These are phyloP conservation scores for Xiphophorus couchianus DNA, from an alignment of 2,113 vertebrate species.

Conservation along the genomic window DNA sequence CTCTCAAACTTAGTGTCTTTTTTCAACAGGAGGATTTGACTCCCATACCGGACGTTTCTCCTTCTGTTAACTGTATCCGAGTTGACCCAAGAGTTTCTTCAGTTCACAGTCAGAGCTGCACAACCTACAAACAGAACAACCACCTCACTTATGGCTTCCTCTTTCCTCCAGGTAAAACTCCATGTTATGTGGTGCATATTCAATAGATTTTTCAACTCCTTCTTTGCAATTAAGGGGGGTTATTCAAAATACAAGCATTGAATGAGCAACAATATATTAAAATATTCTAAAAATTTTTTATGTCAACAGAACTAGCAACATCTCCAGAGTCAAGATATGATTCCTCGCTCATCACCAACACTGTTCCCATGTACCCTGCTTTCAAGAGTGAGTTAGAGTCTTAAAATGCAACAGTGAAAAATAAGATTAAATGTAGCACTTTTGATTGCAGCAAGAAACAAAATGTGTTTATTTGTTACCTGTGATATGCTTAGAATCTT, in stretches of 20 bases:
- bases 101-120: slow-evolving; percentile 87
- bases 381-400: slow-evolving; percentile 92
- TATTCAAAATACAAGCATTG: background rate
- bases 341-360: slow-evolving; percentile 92
- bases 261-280: background rate
- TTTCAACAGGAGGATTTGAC: slow-evolving; percentile 83
- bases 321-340: slow-evolving; percentile 89
- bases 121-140: slow-evolving; percentile 80
- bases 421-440: background rate
- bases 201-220: background rate
- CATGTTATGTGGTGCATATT: background rate
- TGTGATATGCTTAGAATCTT: background rate
- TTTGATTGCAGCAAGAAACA: background rate
- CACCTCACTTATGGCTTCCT: slow-evolving; percentile 88
- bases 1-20: background rate
- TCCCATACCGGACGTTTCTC: slow-evolving; percentile 77
- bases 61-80: slow-evolving; percentile 80
- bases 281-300: background rate
- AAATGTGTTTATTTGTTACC: background rate
- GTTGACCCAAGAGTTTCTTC: slow-evolving; percentile 87
- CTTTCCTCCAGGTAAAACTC: slow-evolving; percentile 87
- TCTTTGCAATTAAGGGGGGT: background rate
- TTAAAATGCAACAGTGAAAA: background rate
- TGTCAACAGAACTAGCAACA: slow-evolving; percentile 87
- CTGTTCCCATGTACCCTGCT: slow-evolving; percentile 93